Conservation (phyloP, 2,888 invertebrate species). For the Thalpophila matura region DNA sequence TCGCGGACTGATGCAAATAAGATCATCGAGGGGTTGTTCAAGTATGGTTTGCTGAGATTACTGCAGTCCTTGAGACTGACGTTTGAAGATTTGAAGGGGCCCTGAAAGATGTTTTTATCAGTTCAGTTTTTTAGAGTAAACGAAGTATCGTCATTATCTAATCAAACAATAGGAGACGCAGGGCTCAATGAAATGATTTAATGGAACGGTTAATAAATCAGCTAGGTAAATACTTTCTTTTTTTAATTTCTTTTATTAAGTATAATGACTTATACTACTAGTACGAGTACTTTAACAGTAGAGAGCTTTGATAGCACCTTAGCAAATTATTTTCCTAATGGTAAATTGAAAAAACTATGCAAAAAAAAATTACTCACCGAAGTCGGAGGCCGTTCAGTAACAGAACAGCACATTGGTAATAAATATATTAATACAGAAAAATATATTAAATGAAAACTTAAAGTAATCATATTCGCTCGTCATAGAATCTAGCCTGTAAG, state of each 20-base stretch:
- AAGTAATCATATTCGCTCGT: background rate
- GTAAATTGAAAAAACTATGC: background rate
- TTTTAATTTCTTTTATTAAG: too few relatives aligned
- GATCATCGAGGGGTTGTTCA: constrained; percentile 1
- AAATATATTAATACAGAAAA: background rate
- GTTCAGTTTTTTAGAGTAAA: too few relatives aligned
- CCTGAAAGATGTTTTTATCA: constrained; percentile 23
- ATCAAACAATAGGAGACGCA: too few relatives aligned
- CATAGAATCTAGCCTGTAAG: constrained; percentile 14
- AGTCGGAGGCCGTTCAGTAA: background rate
- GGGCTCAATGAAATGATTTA: too few relatives aligned
- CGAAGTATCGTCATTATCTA: too few relatives aligned
- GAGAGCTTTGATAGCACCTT: too few relatives aligned
- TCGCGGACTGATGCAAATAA: background rate
- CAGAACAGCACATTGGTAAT: constrained; percentile 6
- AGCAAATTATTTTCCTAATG: too few relatives aligned
- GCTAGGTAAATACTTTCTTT: too few relatives aligned
- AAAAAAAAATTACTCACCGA: constrained; percentile 6
- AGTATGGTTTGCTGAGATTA: background rate
- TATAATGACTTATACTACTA: too few relatives aligned
- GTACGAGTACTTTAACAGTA: too few relatives aligned
- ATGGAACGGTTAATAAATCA: too few relatives aligned
- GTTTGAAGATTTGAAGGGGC: constrained; percentile 16
- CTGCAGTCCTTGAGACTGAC: background rate
- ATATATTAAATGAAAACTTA: background rate